Conservation (phyloP, 2,888 invertebrate genomes). For the Nymphalis c-album region DNA sequence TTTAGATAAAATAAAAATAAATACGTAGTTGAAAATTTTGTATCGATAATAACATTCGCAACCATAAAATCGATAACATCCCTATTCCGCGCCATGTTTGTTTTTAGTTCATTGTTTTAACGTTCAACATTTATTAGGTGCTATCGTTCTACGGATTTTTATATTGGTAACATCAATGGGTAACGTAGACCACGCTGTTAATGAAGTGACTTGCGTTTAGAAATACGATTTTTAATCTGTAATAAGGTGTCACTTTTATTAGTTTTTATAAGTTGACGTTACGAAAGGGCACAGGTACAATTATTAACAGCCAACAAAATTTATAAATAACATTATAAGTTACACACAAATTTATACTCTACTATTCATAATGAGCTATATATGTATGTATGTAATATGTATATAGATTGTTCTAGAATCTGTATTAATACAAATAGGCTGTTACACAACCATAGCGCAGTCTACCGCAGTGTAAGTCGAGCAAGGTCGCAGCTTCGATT, state of each 20-base stretch:
- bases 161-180: background rate
- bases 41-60: background rate
- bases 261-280: no score
- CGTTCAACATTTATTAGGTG: slow-evolving; percentile 27
- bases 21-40: no score
- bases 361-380: no score
- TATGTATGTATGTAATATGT: no score
- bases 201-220: no score
- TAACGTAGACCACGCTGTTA: background rate
- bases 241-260: no score
- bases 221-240: no score
- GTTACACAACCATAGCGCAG: slow-evolving; percentile 18
- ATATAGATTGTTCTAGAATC: background rate
- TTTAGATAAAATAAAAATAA: no score
- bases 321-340: no score
- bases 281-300: no score
- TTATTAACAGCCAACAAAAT: no score
- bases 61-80: background rate
- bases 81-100: slow-evolving; percentile 13
- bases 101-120: slow-evolving; percentile 28
- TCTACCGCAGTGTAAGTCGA: slow-evolving; percentile 16
- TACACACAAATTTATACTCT: no score
- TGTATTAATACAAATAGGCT: background rate
- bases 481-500: slow-evolving; percentile 26
- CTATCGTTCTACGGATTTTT: slow-evolving; percentile 22